These are phyloP conservation scores for Pseudomyrmex gracilis DNA, from an alignment of 1,140 invertebrate species.

Conservation along the genomic window DNA sequence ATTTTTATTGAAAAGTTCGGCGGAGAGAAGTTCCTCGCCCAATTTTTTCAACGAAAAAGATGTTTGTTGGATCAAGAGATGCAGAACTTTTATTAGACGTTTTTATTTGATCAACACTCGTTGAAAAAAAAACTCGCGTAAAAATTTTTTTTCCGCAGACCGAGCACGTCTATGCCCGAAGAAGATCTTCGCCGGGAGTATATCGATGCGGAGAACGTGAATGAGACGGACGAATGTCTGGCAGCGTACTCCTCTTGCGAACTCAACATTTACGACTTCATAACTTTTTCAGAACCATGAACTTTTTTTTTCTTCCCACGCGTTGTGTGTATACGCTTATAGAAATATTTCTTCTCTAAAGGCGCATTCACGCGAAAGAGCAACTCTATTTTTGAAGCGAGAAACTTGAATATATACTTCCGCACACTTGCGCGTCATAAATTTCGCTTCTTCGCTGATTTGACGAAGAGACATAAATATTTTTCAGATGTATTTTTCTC, in stretches of 20 bases:
- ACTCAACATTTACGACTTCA: slow-evolving; percentile 80
- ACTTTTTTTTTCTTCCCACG: slow-evolving; percentile 38
- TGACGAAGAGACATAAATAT: background rate
- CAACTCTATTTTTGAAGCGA: slow-evolving; percentile 23
- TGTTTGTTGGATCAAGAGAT: too few species aligned
- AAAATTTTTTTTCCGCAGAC: slow-evolving; percentile 71
- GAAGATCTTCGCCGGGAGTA: slow-evolving; percentile 73
- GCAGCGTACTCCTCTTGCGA: slow-evolving; percentile 76
- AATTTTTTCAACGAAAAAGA: too few species aligned
- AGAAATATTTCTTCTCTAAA: slow-evolving; percentile 11
- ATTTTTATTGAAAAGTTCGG: too few species aligned
- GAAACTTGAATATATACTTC: slow-evolving; percentile 52
- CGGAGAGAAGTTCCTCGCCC: too few species aligned
- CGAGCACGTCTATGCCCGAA: slow-evolving; percentile 73
- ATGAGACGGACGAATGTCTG: slow-evolving; percentile 70
- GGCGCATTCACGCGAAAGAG: background rate
- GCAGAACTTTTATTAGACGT: background rate
- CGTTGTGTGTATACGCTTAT: slow-evolving; percentile 24
- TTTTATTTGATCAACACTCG: slow-evolving; percentile 7
- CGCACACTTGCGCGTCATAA: background rate
- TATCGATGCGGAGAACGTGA: slow-evolving; percentile 65
- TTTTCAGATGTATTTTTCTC: background rate
- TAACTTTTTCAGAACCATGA: slow-evolving; percentile 62
- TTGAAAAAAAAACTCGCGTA: background rate
- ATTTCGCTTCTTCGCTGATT: background rate